Conservation (phyloP, 2,797 vertebrate species). For the Labroides dimidiatus region DNA sequence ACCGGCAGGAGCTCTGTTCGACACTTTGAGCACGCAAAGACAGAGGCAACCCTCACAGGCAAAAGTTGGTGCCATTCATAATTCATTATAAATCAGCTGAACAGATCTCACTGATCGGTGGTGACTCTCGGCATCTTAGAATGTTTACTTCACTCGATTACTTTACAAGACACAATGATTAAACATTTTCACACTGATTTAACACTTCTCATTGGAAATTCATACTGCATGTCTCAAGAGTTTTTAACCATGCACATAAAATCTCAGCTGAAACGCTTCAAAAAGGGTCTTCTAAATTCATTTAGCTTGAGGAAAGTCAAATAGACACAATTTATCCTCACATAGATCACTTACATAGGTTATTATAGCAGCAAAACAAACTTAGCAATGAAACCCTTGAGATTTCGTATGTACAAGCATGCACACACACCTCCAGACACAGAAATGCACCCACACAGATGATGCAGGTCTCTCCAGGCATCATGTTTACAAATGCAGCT, state of each 20-base stretch:
- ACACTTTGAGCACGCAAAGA: conserved; percentile 69
- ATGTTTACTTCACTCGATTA: conserved; percentile 2
- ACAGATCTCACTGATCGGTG: conserved; percentile 19
- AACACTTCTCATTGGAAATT: conserved; percentile 30
- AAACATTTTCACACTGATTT: conserved; percentile 15
- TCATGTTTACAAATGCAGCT: conserved; percentile 79
- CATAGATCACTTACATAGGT: conserved; percentile 47
- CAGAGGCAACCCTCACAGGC: conserved; percentile 30
- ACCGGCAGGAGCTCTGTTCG: conserved; percentile 56
- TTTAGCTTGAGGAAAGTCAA: conserved; percentile 53
- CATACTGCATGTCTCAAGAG: conserved; percentile 21
- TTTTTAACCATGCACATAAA: conserved; percentile 6
- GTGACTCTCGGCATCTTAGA: conserved; percentile 6
- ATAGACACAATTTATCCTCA: conserved; percentile 11
- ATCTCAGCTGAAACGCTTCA: conserved; percentile 24
- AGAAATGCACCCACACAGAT: conserved; percentile 30
- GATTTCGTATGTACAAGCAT: conserved; percentile 56
- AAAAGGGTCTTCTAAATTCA: conserved; percentile 20
- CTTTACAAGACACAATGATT: neutral
- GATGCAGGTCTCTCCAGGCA: conserved; percentile 68
- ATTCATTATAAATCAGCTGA: conserved; percentile 24
- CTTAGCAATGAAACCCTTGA: conserved; percentile 63
- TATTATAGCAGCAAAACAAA: conserved; percentile 67
- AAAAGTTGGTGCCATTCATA: conserved; percentile 38
- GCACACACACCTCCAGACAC: conserved; percentile 27